These are phyloP conservation scores for Drosophila yooni DNA, from an alignment of 2,888 invertebrate genomes.

Conservation along the genomic window DNA sequence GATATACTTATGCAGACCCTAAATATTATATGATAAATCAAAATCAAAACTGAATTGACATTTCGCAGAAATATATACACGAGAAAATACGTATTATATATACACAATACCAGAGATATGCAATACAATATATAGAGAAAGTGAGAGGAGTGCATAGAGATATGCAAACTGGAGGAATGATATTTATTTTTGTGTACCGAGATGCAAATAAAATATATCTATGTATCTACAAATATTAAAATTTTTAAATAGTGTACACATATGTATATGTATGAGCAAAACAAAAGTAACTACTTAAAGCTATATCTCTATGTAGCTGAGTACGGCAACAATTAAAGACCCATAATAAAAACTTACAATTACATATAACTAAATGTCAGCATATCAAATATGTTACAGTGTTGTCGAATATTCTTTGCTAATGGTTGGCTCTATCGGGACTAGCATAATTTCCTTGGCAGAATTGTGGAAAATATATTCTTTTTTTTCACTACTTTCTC, in stretches of 20 bases:
- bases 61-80: constrained; percentile 43
- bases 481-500: not conserved
- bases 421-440: not conserved
- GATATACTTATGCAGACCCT: constrained; percentile 55
- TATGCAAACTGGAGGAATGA: constrained; percentile 35
- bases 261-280: constrained; percentile 24
- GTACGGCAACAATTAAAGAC: constrained; percentile 48
- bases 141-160: constrained; percentile 25
- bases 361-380: constrained; percentile 62
- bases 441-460: not conserved
- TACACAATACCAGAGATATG: constrained; percentile 33
- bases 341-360: constrained; percentile 60
- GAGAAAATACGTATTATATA: constrained; percentile 29
- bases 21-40: constrained; percentile 27
- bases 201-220: constrained; percentile 33
- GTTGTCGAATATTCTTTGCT: constrained; percentile 19
- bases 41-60: constrained; percentile 30
- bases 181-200: constrained; percentile 75
- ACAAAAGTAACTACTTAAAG: constrained; percentile 31
- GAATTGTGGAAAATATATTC: not conserved
- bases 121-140: constrained; percentile 26
- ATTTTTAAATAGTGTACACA: constrained; percentile 37
- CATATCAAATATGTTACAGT: constrained; percentile 72
- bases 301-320: constrained; percentile 33
- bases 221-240: constrained; percentile 43